These are phyloP conservation scores for Leucophora obtusa DNA, from an alignment of 2,888 invertebrate species.

Conservation along the genomic window DNA sequence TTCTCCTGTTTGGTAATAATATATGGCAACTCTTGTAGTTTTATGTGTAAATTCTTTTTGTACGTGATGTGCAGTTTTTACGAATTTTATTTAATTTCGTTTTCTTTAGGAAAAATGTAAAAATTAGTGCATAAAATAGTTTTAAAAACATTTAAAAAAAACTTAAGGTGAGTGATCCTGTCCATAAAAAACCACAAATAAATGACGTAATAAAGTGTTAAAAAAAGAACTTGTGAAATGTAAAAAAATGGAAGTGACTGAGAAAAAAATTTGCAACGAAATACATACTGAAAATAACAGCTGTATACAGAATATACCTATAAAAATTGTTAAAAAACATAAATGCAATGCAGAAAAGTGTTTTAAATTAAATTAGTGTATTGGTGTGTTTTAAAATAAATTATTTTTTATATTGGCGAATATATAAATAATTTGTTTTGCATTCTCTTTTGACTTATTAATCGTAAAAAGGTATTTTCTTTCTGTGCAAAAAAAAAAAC, in stretches of 20 bases:
- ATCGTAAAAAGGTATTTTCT: conserved; percentile 17
- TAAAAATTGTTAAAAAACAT: neutral
- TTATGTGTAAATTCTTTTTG: conserved; percentile 61
- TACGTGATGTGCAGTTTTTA: conserved; percentile 62
- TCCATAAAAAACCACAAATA: neutral
- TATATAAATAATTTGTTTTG: conserved; percentile 1
- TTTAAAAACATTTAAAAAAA: conserved; percentile 61
- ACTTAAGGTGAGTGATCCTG: conserved; percentile 56
- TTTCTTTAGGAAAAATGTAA: conserved; percentile 64
- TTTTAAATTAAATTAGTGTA: neutral
- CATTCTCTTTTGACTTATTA: neutral
- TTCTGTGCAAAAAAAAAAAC: conserved; percentile 32
- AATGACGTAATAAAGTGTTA: conserved; percentile 58
- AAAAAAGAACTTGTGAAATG: conserved; percentile 15
- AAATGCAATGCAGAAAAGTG: neutral
- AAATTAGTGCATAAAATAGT: conserved; percentile 65
- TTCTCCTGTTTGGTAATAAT: neutral
- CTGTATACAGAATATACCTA: conserved; percentile 42
- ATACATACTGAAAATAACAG: conserved; percentile 61
- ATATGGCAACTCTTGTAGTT: conserved; percentile 34
- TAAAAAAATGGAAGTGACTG: conserved; percentile 39
- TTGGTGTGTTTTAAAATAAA: no score
- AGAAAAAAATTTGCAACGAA: conserved; percentile 42
- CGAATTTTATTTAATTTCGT: conserved; percentile 59
- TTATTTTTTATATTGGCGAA: neutral